These are phyloP conservation scores for Amazona guildingii DNA, from an alignment of 2,113 vertebrate genomes.

Conservation along the genomic window DNA sequence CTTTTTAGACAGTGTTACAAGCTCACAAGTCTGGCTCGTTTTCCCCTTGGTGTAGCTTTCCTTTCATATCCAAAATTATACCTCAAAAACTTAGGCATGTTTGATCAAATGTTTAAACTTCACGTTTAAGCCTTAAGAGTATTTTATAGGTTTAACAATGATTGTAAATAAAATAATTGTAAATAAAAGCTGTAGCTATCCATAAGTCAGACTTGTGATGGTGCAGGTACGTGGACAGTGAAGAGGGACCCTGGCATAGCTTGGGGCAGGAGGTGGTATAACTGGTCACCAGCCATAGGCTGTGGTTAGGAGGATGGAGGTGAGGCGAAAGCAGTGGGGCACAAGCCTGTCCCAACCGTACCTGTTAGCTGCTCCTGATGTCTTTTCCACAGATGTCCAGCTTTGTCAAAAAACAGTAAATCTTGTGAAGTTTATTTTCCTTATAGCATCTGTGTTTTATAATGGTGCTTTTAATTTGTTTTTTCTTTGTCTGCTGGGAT, in stretches of 20 bases:
- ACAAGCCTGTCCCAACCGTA: conserved; percentile 49
- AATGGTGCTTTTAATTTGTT: conserved; percentile 97
- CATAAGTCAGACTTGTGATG: neutral
- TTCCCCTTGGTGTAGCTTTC: neutral
- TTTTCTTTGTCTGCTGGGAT: conserved; percentile 90
- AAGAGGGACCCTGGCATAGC: conserved; percentile 64
- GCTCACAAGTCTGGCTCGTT: accelerated
- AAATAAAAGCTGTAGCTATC: neutral
- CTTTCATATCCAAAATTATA: neutral
- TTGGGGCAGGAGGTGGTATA: neutral
- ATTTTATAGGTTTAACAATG: neutral
- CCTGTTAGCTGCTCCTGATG: conserved; percentile 85
- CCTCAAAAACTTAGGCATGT: neutral
- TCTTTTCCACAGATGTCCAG: conserved; percentile 89
- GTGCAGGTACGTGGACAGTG: conserved; percentile 28
- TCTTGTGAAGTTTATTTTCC: conserved; percentile 94
- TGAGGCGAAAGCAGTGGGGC: neutral
- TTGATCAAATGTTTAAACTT: neutral
- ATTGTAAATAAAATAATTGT: neutral
- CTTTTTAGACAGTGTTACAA: neutral
- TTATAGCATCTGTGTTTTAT: conserved; percentile 99
- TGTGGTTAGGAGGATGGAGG: neutral
- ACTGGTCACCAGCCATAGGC: neutral
- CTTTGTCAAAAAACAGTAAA: conserved; percentile 89
- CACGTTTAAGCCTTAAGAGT: neutral